Evolutionary conservation across 2,113 vertebrate genomes (phyloP), one percentile per base, ranked within the genome.

Genomic region (Reinhardtius hippoglossoides): DNA sequence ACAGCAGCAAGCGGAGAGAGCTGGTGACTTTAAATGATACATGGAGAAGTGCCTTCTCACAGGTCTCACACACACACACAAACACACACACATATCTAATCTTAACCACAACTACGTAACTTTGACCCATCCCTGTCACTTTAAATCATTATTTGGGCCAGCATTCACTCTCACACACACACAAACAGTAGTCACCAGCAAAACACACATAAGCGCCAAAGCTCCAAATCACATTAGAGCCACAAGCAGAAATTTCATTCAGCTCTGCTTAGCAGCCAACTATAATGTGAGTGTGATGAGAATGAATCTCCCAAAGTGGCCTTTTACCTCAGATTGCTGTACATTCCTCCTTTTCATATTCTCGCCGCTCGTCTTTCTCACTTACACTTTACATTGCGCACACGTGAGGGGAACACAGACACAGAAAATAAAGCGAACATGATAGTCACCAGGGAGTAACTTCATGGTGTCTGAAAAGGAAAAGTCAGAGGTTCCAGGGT

Each of bases 1-100:
- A 88, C 74, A 88, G 74, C 67, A 61, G 74, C 78, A 83, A 88
- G 83, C 80, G 83, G 80, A 79, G 85, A n/a, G 82, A 91, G 76
- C 79, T 57, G 84, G 58, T 84, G 78, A 82, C 83, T 84, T 85
- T 87, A 91, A 86, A 90, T 31, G 81, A 85, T 81, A 68, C 55
- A 42, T 87, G 56, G 66, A 90, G 85, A 88, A 72, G 75, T 87
- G 73, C 77, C 69, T 76, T 83, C 78, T 84, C 73, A 66, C 61
- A 81, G 40, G 40, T 40, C 40, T 37, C 77, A 68, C 54, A 60
- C 71, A 71, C 21, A 56, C 54, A 56, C 21, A 80, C 83, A 54
- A 27, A 56, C 27, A 26, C 16, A 31, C 31, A 31, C 31, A 31
- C 31, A 60, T 13, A 63, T 84, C 71, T 64, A 73, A 78, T 80